Conservation (phyloP, 1,140 invertebrate species). For the Tetramorium alpestre region DNA sequence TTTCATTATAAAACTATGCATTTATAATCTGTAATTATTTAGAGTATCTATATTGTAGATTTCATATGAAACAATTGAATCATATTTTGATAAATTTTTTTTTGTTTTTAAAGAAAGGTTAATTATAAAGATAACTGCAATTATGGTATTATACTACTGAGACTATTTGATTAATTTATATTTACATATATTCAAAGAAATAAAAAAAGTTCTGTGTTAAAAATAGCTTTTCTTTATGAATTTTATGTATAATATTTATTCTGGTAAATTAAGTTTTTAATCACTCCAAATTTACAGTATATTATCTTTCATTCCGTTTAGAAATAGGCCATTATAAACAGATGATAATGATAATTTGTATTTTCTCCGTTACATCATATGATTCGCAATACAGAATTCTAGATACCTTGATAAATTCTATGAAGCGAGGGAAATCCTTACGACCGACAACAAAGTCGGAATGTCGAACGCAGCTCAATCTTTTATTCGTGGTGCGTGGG, state of each 20-base stretch:
- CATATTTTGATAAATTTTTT: not conserved
- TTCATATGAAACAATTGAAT: not conserved
- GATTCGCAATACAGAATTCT: constrained; percentile 31
- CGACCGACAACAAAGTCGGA: not conserved
- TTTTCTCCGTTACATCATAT: constrained; percentile 14
- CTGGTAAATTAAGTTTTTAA: not conserved
- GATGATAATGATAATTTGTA: constrained; percentile 16
- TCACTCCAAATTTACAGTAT: not conserved
- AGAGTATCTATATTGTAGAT: not conserved
- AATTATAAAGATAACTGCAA: too few relatives aligned
- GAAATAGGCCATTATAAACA: not conserved
- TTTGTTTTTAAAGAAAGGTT: not conserved
- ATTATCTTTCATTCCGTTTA: not conserved
- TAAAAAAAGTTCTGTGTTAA: too few relatives aligned
- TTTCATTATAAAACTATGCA: not conserved
- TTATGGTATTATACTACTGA: too few relatives aligned
- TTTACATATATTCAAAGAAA: too few relatives aligned
- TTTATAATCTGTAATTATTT: not conserved
- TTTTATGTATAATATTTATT: too few relatives aligned
- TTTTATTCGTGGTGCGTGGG: constrained; percentile 32
- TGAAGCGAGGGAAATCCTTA: not conserved
- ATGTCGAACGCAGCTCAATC: constrained; percentile 28
- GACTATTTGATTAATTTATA: too few relatives aligned
- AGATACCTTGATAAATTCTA: constrained; percentile 20
- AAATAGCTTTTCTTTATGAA: too few relatives aligned